A percentile compares a stretch with the other conserved stretches of the same genome.
These are phyloP conservation scores for Larimichthys polyactis DNA, from an alignment of 2,113 vertebrate species.

Conservation along the genomic window DNA sequence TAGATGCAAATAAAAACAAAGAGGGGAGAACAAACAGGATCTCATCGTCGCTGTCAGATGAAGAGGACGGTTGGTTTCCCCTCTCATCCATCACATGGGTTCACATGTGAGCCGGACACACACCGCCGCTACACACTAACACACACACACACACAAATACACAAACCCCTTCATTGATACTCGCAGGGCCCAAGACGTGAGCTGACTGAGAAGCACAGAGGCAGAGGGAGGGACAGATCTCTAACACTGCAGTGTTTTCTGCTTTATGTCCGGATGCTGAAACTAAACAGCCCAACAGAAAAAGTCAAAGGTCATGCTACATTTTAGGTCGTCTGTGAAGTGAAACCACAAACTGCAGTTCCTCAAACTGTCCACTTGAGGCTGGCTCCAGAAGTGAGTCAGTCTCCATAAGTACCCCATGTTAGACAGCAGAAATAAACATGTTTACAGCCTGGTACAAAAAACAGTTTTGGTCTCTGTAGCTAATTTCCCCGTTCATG, in stretches of 20 bases:
- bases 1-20: conserved; percentile 50
- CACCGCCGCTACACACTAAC: neutral
- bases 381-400: no score
- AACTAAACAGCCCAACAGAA: neutral
- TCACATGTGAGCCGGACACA: conserved; percentile 46
- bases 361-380: no score
- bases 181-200: conserved; percentile 3
- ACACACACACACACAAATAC: conserved; percentile 9
- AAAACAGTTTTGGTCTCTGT: no score
- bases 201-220: neutral
- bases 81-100: conserved; percentile 33
- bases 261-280: neutral
- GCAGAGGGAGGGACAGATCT: neutral
- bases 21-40: conserved; percentile 25
- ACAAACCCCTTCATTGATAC: neutral
- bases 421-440: no score
- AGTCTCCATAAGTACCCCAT: no score
- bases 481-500: no score
- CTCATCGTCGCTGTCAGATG: conserved; percentile 12
- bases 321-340: no score
- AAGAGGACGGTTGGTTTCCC: conserved; percentile 10
- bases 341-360: neutral
- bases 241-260: neutral
- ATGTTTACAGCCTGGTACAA: no score
- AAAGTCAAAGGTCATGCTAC: neutral